phyloP scores from a whole-genome alignment of 2,113 vertebrate species.

The Ochotona princeps region DNA sequence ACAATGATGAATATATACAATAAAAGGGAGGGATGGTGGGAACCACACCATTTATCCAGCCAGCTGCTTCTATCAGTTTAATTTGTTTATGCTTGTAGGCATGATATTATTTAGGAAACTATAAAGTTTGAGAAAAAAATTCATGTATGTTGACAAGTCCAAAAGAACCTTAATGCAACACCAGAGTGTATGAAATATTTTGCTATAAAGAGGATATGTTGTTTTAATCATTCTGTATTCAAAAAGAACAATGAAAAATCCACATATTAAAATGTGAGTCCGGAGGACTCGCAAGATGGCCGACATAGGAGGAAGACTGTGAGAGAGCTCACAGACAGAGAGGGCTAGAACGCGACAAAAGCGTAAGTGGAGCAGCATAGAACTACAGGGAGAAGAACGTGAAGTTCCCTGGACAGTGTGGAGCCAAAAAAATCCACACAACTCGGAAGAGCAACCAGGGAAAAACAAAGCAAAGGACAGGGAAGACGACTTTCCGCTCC shows the following conservation, averaged over 20 bases:
- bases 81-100: slow-evolving; percentile 49
- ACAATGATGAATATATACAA: neutral
- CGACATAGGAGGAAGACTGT: no score
- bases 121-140: neutral
- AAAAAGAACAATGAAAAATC: neutral
- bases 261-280: slow-evolving; percentile 41
- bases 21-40: neutral
- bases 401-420: no score
- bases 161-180: neutral
- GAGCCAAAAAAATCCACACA: no score
- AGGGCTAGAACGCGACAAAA: no score
- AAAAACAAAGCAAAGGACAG: no score
- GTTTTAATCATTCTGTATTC: slow-evolving; percentile 11
- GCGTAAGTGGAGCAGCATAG: no score
- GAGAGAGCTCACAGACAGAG: no score
- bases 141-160: neutral
- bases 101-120: slow-evolving; percentile 13
- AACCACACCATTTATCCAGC: neutral
- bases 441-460: no score
- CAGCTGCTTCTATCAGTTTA: neutral
- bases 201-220: slow-evolving; percentile 9
- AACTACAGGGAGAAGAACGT: no score
- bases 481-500: no score
- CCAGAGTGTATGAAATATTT: neutral
- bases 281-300: no score